Conservation (phyloP, 2,888 invertebrate species). For the Lycaena phlaeas region DNA sequence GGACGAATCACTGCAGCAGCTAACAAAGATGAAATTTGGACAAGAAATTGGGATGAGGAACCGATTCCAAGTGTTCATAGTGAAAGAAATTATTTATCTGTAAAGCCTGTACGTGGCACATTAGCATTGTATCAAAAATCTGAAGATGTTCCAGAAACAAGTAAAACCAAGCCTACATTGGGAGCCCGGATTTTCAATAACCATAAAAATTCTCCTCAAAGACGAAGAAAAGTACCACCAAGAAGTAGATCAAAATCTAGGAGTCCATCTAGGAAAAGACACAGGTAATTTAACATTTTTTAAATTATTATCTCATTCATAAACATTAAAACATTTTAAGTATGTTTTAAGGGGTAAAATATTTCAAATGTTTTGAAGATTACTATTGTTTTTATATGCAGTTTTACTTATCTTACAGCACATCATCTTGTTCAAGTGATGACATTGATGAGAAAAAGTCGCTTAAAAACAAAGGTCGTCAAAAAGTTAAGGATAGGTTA, state of each 20-base stretch:
- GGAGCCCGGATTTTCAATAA: slow-evolving; percentile 31
- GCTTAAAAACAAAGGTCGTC: slow-evolving; percentile 48
- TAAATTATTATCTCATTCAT: too few species aligned
- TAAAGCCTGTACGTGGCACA: slow-evolving; percentile 73
- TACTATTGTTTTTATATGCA: too few species aligned
- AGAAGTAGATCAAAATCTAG: slow-evolving; percentile 54
- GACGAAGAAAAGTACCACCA: slow-evolving; percentile 44
- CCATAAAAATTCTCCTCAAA: slow-evolving; percentile 47
- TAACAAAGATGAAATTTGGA: slow-evolving; percentile 88
- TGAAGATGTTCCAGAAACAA: slow-evolving; percentile 37
- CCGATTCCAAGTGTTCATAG: slow-evolving; percentile 91
- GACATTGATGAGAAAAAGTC: slow-evolving; percentile 67
- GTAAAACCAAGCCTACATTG: slow-evolving; percentile 21
- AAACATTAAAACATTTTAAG: not conserved
- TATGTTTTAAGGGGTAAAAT: not conserved
- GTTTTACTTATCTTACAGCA: slow-evolving; percentile 44
- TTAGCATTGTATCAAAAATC: slow-evolving; percentile 74
- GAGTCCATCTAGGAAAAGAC: slow-evolving; percentile 65
- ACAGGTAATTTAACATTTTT: slow-evolving; percentile 37
- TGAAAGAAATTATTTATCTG: slow-evolving; percentile 79
- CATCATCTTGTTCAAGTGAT: slow-evolving; percentile 67
- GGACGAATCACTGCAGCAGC: slow-evolving; percentile 94
- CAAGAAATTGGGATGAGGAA: slow-evolving; percentile 95
- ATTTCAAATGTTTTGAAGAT: not conserved
- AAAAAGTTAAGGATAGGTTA: slow-evolving; percentile 73